Evolutionary conservation across 2,888 invertebrate species (phyloP), one percentile per base, ranked within the genome.

Genomic region (Sphaerolaimus hirsutus): DNA sequence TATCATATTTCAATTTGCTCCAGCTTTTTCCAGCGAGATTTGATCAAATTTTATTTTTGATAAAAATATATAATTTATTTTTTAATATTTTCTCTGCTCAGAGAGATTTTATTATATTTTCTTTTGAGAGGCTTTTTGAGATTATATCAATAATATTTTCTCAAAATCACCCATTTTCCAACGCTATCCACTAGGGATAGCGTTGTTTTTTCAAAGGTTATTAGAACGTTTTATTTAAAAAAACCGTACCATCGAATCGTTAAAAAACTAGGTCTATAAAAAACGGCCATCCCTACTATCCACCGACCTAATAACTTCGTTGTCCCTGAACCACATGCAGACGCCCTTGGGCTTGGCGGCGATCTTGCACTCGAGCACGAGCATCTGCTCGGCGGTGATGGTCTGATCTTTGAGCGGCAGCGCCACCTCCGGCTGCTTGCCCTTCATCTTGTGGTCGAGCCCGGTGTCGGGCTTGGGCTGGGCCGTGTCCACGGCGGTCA

Each of bases 311-410:
- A 49, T 40, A 2, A 29, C 17, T 21, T 25, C 24, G 1, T 46
- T 48, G 24, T 48, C 43, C 23, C 43, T 45, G 27, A 41, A 49
- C 49, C 49, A 49, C 27, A 14, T 38, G 27, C 45, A 36, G 5
- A 35, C 23, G 10, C 49, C 49, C 2, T 32, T 24, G 3, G 49
- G 49, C 5, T 22, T 25, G 4, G 46, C 25, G 14, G 38, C 38
- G 10, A 49, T 45, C 5, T 46, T 25, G 24, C 47, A 47, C 17
- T 48, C 48, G 24, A 48, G 14, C 22, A 41, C 43, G 36, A 49
- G 29, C 21, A 21, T 22, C 29, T 46, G 45, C 2, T 46, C 49
- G 25, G 44, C 41, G 17, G 29, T 29, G 7, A 46, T 41, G 12
- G 52, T 38, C 25, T 44, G 40, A 24, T 47, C 36, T 3, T 41